Percentiles rank a stretch among this genome's conserved stretches.
phyloP scores from a whole-genome alignment of 2,888 invertebrate species.

The Coelinius sp. region DNA sequence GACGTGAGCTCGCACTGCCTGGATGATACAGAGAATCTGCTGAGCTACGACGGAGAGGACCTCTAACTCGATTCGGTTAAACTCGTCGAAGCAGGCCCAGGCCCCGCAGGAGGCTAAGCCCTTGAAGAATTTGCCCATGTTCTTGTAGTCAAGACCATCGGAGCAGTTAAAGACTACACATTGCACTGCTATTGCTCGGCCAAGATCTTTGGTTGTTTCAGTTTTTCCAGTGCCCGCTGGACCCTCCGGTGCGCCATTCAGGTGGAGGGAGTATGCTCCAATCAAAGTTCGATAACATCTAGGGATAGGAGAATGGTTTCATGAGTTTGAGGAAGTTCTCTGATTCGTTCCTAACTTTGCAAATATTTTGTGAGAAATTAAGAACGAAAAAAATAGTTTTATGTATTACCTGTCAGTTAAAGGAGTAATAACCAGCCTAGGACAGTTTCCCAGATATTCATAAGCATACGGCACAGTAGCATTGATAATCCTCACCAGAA shows the following conservation, averaged over 20 bases:
- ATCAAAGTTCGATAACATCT: slow-evolving; percentile 86
- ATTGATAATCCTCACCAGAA: slow-evolving; percentile 82
- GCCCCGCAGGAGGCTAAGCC: slow-evolving; percentile 87
- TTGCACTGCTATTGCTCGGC: slow-evolving; percentile 92
- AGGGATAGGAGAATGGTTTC: background rate
- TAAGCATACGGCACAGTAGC: slow-evolving; percentile 85
- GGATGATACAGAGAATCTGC: slow-evolving; percentile 85
- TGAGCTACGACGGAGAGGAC: slow-evolving; percentile 90
- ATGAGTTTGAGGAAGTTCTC: too few species aligned
- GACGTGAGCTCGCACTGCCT: slow-evolving; percentile 79
- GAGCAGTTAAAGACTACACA: slow-evolving; percentile 92
- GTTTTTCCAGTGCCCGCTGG: slow-evolving; percentile 93
- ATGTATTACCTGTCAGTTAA: slow-evolving; percentile 77
- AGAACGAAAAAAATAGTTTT: background rate
- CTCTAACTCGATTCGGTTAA: slow-evolving; percentile 88
- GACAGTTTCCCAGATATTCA: slow-evolving; percentile 88
- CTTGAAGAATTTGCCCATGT: slow-evolving; percentile 90
- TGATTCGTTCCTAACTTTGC: background rate
- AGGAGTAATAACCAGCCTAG: slow-evolving; percentile 83
- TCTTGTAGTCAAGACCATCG: slow-evolving; percentile 87
- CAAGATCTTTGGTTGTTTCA: slow-evolving; percentile 92
- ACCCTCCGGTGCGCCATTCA: slow-evolving; percentile 89
- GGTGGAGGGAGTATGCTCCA: slow-evolving; percentile 85
- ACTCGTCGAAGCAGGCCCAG: slow-evolving; percentile 92
- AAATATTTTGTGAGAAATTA: background rate